A percentile compares a stretch with the other conserved stretches of the same genome.
These are phyloP conservation scores for Pterophyllum scalare DNA, from an alignment of 2,113 vertebrate genomes.

Conservation along the genomic window DNA sequence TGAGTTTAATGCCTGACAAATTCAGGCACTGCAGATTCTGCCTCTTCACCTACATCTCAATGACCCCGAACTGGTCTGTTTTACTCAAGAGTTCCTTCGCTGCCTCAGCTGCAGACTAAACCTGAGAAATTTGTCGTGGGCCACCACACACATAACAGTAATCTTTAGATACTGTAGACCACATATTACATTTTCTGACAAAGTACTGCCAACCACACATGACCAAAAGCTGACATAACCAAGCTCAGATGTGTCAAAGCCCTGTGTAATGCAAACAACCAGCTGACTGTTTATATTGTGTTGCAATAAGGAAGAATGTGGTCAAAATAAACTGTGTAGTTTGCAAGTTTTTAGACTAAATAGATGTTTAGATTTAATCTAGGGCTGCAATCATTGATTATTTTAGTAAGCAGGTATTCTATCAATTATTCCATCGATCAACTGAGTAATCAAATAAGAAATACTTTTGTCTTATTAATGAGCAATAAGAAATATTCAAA, in stretches of 20 bases:
- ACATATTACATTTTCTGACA: slow-evolving; percentile 6
- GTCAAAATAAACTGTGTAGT: neutral
- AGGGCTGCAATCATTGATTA: no score
- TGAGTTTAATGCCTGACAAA: neutral
- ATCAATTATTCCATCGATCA: no score
- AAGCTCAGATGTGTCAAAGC: neutral
- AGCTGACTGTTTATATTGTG: neutral
- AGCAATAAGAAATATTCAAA: no score
- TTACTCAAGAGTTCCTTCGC: neutral
- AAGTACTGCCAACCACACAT: neutral
- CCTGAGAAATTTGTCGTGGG: neutral
- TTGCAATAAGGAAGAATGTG: neutral
- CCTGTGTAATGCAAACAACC: neutral
- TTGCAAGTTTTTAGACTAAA: neutral
- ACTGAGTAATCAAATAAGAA: no score
- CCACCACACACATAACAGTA: neutral
- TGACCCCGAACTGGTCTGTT: neutral
- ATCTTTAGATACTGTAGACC: neutral
- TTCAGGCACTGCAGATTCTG: neutral
- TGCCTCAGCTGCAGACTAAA: neutral
- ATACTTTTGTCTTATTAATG: no score
- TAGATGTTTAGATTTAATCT: neutral
- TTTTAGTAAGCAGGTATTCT: no score
- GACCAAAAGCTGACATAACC: slow-evolving; percentile 11
- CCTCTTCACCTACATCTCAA: neutral